Evolutionary conservation across 2,113 vertebrate species (phyloP), one percentile per base, ranked within the genome.

Genomic region (Pipa parva): DNA sequence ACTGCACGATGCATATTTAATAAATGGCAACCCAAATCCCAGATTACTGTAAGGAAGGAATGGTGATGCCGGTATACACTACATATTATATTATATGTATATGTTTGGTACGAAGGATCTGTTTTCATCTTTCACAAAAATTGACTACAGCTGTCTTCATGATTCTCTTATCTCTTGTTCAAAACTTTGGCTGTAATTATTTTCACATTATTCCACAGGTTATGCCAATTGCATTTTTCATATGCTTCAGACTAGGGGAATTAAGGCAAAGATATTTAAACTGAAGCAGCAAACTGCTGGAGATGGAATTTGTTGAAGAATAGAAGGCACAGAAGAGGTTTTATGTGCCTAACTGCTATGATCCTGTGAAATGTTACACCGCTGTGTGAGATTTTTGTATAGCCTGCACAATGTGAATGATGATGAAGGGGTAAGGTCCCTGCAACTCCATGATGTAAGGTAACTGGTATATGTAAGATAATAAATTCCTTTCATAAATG

Each of bases 331-430:
- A 74, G 42, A 54, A 67, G 59, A 39, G 22, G 45, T 46, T 39
- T 56, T 71, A 61, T 75, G 25, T 55, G 29, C 54, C 25, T 51
- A 52, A 22, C 42, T 74, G 62, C 48, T 75, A 63, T 71, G 62
- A 57, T 51, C 22, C 52, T 84, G 81, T 78, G 75, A 84, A 61
- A 85, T 81, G 76, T 77, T 77, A 66, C 77, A 79, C 75, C 21
- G 73, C 63, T 67, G 71, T 80, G 78, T 68, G 39, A 72, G 52
- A 71, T 71, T 45, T 63, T 50, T 28, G 58, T 25, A 17, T 51
- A 25, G 66, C 66, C 66, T 61, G 22, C 26, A 61, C 60, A 70
- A 61, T 70, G 66, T 54, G 58, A 61, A 57, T 58, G 28, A 54
- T 70, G 58, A 59, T 70, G 48, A 70, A 42, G 66, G 61, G 56